Base-by-base conservation (phyloP, 1,140 invertebrate species). In the Archegozetes longisetosus region DNA sequence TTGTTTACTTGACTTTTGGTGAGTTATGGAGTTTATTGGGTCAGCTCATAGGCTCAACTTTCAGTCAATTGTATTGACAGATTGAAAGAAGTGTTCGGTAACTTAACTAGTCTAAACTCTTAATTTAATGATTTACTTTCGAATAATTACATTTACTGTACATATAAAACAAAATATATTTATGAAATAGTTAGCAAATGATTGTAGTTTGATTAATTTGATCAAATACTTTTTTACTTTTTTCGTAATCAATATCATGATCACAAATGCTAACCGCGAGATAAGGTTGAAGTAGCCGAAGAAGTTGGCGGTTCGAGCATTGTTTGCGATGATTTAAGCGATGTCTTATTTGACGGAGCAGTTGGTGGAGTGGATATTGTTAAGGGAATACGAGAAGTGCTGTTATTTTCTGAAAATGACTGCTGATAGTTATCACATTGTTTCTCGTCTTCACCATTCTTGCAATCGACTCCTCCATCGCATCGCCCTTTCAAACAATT, bases 401-500 rank as follows among this genome's bases (percentile, higher is more conserved):
- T 40, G 6, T 40, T 17, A 17, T 17, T 40, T 40, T 9, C 6
- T 40, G 32, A 40, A n/a, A n/a, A n/a, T n/a, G n/a, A n/a, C n/a
- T n/a, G n/a, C 17, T 40, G 6, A 40, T 9, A 9, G 17, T 17
- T 40, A 40, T 58, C 47, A 51, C 57, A 58, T 20, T 51, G 46
- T 2, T 2, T 24, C 25, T 58, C 57, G 47, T 58, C 57, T 40
- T 58, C 57, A 2, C 47, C 46, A 51, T 28, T 53, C 6, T n/a
- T 6, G 50, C 57, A 58, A 46, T 58, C 57, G 17, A 20, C 26
- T 1, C 23, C n/a, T 20, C 48, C 48, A 53, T 58, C 57, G 32
- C 57, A 58, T 2, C 57, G 57, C 57, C 57, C 55, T 57, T 27
- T 2, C 17, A 1, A 48, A n/a, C 14, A 17, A 3, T 2, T 2